These are phyloP conservation scores for Diadegma fenestrale DNA, from an alignment of 2,888 invertebrate genomes.

Conservation along the genomic window DNA sequence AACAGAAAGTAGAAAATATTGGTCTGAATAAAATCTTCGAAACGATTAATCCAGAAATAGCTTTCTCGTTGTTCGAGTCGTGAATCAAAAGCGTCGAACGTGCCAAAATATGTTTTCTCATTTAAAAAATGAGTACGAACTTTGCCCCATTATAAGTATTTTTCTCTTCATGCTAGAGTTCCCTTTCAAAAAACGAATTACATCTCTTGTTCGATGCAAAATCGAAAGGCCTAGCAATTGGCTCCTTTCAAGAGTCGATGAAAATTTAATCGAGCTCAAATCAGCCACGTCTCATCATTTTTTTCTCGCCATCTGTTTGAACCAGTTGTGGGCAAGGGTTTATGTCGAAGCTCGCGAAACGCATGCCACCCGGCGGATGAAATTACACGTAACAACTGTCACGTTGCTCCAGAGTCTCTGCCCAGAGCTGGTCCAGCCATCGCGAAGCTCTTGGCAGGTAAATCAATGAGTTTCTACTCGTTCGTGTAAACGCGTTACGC, in stretches of 20 bases:
- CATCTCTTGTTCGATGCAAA: neutral
- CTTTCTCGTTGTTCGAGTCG: neutral
- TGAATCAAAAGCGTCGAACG: too few relatives aligned
- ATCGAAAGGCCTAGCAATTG: neutral
- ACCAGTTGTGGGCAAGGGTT: neutral
- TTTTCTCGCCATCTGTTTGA: neutral
- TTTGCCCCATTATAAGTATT: neutral
- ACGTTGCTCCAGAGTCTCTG: neutral
- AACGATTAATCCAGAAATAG: neutral
- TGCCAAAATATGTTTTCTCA: too few relatives aligned
- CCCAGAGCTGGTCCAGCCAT: constrained; percentile 16
- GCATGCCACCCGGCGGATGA: constrained; percentile 29
- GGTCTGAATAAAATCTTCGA: neutral
- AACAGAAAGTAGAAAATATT: neutral
- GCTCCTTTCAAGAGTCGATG: neutral
- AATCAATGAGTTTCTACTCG: constrained; percentile 43
- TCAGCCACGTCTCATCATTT: neutral
- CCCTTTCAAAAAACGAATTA: too few relatives aligned
- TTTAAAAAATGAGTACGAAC: neutral
- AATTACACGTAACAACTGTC: neutral
- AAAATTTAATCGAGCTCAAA: neutral
- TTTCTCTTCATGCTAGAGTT: neutral
- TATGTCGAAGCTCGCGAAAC: constrained; percentile 8
- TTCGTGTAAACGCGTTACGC: constrained; percentile 31
- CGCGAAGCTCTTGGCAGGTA: constrained; percentile 19